Percentiles rank a stretch among this genome's conserved stretches.
Conservation (phyloP, 2,797 vertebrate genomes). For the Acanthurus leucopareius region DNA sequence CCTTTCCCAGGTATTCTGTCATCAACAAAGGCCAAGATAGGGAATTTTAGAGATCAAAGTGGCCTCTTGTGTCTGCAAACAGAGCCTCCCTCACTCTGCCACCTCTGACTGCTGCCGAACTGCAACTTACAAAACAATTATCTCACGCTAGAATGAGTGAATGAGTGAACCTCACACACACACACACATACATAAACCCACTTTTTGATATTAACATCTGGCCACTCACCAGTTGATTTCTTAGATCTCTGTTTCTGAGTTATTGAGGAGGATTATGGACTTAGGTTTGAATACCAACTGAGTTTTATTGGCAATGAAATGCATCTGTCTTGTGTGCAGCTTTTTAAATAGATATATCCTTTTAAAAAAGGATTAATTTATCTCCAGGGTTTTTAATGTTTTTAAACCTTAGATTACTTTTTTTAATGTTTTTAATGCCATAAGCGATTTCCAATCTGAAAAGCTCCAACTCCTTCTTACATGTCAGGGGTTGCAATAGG, state of each 20-base stretch:
- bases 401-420: slow-evolving; percentile 57
- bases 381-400: slow-evolving; percentile 33
- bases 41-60: slow-evolving; percentile 78
- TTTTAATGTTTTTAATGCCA: slow-evolving; percentile 43
- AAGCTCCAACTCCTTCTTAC: slow-evolving; percentile 35
- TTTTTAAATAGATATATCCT: slow-evolving; percentile 33
- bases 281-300: slow-evolving; percentile 45
- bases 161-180: slow-evolving; percentile 4
- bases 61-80: slow-evolving; percentile 60
- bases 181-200: background rate
- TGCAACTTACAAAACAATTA: slow-evolving; percentile 3
- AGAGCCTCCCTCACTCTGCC: slow-evolving; percentile 46
- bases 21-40: slow-evolving; percentile 67
- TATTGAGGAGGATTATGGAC: slow-evolving; percentile 40
- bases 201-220: slow-evolving; percentile 23
- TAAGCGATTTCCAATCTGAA: slow-evolving; percentile 48
- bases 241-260: slow-evolving; percentile 10
- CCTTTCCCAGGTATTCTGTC: slow-evolving; percentile 70
- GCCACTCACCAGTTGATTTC: slow-evolving; percentile 3
- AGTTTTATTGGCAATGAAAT: slow-evolving; percentile 49
- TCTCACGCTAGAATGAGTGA: slow-evolving; percentile 11
- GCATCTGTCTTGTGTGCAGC: slow-evolving; percentile 62
- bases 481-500: slow-evolving; percentile 24
- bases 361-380: slow-evolving; percentile 46
- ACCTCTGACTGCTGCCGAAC: slow-evolving; percentile 39